Conservation (phyloP, 2,113 vertebrate genomes). For the Peromyscus maniculatus region DNA sequence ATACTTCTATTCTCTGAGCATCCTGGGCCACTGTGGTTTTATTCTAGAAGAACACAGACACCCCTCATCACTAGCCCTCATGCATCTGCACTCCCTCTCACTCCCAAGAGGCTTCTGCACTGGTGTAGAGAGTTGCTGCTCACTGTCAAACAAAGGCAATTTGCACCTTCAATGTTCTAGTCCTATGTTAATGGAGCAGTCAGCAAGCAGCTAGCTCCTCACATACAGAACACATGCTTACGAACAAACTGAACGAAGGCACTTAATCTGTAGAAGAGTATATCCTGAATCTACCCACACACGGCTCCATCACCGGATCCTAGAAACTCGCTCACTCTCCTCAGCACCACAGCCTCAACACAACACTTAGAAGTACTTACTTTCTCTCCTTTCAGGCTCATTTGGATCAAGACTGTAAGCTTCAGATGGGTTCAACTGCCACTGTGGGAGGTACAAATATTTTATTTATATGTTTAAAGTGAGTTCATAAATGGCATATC, state of each 20-base stretch:
- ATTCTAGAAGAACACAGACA: not conserved
- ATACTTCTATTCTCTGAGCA: conserved; percentile 32
- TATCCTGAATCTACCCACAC: not conserved
- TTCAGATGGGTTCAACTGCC: conserved; percentile 89
- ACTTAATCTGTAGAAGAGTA: conserved; percentile 16
- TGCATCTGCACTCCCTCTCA: not conserved
- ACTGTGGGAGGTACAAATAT: conserved; percentile 87
- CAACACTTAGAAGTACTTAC: conserved; percentile 86
- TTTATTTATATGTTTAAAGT: conserved; percentile 52
- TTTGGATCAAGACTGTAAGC: conserved; percentile 78
- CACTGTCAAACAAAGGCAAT: conserved; percentile 7
- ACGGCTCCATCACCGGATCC: not conserved
- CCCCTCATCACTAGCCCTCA: not conserved
- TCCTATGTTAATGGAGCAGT: conserved; percentile 18
- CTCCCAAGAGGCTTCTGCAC: not conserved
- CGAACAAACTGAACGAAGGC: conserved; percentile 9
- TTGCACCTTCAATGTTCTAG: conserved; percentile 48
- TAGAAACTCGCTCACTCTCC: not conserved
- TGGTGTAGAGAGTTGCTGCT: not conserved
- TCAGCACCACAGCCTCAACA: not conserved
- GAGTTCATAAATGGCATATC: conserved; percentile 24
- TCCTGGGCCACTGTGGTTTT: conserved; percentile 38
- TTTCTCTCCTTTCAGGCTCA: conserved; percentile 84
- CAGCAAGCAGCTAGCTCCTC: not conserved
- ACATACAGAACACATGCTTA: not conserved